Conservation (phyloP, 2,797 vertebrate genomes). For the Merluccius polli region DNA sequence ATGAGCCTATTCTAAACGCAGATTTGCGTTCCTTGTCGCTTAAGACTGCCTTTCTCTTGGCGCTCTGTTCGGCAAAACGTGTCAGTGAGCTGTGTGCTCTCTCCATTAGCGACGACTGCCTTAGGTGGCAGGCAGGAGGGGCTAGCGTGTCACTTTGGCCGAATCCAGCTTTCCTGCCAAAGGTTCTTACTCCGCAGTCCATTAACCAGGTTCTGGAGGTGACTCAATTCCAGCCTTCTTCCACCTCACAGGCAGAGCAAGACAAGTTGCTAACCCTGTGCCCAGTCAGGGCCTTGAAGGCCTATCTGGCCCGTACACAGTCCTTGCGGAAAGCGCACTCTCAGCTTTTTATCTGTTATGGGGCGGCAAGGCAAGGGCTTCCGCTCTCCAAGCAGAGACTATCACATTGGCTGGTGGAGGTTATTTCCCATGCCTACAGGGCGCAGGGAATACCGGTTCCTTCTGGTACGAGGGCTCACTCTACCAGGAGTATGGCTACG, state of each 20-base stretch:
- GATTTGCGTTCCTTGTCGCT: background rate
- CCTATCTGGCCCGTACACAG: background rate
- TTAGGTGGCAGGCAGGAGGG: background rate
- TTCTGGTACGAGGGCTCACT: background rate
- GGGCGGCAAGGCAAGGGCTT: background rate
- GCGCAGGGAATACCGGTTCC: background rate
- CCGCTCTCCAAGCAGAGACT: background rate
- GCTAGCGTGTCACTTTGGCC: background rate
- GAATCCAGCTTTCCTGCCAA: too few relatives aligned
- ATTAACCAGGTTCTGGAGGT: too few relatives aligned
- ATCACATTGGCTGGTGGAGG: background rate
- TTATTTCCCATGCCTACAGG: constrained; percentile 1
- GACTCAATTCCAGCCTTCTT: background rate
- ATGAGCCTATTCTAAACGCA: too few relatives aligned
- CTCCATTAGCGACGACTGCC: background rate
- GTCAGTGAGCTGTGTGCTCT: background rate
- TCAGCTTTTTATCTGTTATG: background rate
- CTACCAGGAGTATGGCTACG: background rate
- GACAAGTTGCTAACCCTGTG: constrained; percentile 3
- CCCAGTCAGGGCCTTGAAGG: background rate
- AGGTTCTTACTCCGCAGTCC: background rate
- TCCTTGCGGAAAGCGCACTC: background rate
- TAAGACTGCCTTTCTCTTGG: background rate
- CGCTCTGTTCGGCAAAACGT: background rate
- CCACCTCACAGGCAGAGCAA: background rate